Percentiles rank a stretch among this genome's conserved stretches.
These are phyloP conservation scores for Naja naja DNA, from an alignment of 2,113 vertebrate species.

Conservation along the genomic window DNA sequence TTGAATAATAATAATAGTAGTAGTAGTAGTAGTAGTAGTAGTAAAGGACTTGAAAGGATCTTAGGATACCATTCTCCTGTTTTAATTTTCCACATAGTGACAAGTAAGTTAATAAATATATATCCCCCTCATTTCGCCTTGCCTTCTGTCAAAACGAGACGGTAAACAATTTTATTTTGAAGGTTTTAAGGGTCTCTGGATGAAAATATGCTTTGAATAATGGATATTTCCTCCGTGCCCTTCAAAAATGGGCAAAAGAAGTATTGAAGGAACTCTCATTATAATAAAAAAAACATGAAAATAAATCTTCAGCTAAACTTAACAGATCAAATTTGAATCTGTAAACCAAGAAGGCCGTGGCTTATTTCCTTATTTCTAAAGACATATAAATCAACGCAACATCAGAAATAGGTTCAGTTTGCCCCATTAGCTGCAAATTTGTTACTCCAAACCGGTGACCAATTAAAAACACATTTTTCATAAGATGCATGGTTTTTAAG, in stretches of 20 bases:
- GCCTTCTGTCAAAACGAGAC: background rate
- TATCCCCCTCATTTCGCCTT: background rate
- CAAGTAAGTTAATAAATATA: background rate
- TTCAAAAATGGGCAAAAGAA: background rate
- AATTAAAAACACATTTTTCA: background rate
- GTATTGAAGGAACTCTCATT: background rate
- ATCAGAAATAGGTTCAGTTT: background rate
- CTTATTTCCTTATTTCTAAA: background rate
- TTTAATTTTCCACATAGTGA: background rate
- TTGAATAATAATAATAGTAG: background rate
- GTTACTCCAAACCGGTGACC: background rate
- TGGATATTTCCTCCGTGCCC: background rate
- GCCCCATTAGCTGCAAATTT: background rate
- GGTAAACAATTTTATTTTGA: background rate
- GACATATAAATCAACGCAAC: background rate
- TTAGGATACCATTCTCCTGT: background rate
- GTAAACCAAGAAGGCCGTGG: background rate
- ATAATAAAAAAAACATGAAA: background rate
- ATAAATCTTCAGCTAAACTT: background rate
- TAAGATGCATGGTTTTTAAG: background rate
- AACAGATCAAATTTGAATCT: background rate
- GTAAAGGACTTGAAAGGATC: background rate
- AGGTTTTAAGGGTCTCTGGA: background rate
- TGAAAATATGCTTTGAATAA: background rate
- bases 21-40: too few species aligned